Percentiles rank a stretch among this genome's conserved stretches.
phyloP scores from a whole-genome alignment of 2,113 vertebrate species.

The Alethe diademata region DNA sequence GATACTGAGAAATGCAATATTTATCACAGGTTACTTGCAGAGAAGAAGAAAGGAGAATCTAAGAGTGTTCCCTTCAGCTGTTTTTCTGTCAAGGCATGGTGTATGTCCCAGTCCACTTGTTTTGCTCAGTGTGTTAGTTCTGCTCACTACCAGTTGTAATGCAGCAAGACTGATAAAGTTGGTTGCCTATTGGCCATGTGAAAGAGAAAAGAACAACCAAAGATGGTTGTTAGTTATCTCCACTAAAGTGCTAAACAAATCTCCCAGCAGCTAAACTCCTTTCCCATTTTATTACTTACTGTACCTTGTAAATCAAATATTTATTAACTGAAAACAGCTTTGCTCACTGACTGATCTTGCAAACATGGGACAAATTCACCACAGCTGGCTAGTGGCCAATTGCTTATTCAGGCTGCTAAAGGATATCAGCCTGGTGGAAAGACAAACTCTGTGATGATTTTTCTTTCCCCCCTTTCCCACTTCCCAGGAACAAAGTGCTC shows the following conservation, averaged over 20 bases:
- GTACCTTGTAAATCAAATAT: conserved; percentile 80
- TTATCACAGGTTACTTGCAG: conserved; percentile 78
- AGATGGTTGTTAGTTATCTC: conserved; percentile 61
- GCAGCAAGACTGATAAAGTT: conserved; percentile 42
- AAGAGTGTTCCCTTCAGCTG: conserved; percentile 74
- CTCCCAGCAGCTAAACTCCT: conserved; percentile 72
- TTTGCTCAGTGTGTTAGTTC: conserved; percentile 42
- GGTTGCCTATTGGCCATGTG: conserved; percentile 56
- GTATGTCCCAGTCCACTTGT: conserved; percentile 41
- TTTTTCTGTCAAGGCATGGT: conserved; percentile 54
- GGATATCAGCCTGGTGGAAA: conserved; percentile 64
- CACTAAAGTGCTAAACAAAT: conserved; percentile 67
- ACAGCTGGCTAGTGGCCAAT: conserved; percentile 67
- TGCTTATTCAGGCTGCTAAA: conserved; percentile 65
- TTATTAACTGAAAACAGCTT: conserved; percentile 77
- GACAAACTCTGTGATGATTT: conserved; percentile 39
- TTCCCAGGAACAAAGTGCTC: conserved; percentile 64
- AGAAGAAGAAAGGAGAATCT: conserved; percentile 76
- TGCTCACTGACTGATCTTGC: conserved; percentile 71
- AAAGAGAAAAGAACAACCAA: conserved; percentile 60
- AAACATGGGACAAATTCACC: conserved; percentile 54
- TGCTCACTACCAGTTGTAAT: not conserved
- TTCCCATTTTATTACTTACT: conserved; percentile 70
- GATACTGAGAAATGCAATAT: conserved; percentile 79
- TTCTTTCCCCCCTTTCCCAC: not conserved